Conservation (phyloP, 1,140 invertebrate genomes). For the Magallana gigas region DNA sequence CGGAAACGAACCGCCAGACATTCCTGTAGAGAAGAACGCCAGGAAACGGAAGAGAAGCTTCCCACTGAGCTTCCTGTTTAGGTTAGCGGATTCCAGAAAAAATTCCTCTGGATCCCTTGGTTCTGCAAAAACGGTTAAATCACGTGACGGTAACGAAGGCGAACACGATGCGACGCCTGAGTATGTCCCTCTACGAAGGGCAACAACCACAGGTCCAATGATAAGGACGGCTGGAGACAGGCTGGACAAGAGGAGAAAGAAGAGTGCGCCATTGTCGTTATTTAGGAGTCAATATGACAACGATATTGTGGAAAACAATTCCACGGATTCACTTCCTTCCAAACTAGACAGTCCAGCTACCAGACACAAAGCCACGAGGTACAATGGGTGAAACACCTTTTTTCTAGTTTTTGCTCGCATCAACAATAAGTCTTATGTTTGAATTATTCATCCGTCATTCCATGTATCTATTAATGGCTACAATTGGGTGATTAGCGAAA, state of each 20-base stretch:
- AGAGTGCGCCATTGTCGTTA: conserved; percentile 25
- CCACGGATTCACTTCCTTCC: not conserved
- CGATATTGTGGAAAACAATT: not conserved
- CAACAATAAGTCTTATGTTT: too few species aligned
- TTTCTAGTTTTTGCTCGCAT: too few species aligned
- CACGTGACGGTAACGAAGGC: not conserved
- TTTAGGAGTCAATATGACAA: not conserved
- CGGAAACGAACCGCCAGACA: conserved; percentile 29
- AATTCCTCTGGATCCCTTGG: conserved; percentile 18
- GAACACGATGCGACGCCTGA: conserved; percentile 11
- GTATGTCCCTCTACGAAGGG: conserved; percentile 33
- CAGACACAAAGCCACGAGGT: conserved; percentile 43
- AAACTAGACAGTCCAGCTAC: not conserved
- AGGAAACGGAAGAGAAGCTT: conserved; percentile 64
- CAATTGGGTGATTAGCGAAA: too few species aligned
- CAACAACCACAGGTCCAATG: not conserved
- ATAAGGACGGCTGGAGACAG: not conserved
- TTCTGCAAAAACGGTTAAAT: conserved; percentile 40
- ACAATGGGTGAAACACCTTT: not conserved
- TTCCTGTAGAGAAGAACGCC: conserved; percentile 41
- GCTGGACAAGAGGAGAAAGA: conserved; percentile 18
- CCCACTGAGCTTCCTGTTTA: conserved; percentile 55
- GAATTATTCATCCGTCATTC: too few species aligned
- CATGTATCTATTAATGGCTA: too few species aligned
- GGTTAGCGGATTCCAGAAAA: conserved; percentile 30